Conservation (phyloP, 2,797 vertebrate species). For the Megalops cyprinoides region DNA sequence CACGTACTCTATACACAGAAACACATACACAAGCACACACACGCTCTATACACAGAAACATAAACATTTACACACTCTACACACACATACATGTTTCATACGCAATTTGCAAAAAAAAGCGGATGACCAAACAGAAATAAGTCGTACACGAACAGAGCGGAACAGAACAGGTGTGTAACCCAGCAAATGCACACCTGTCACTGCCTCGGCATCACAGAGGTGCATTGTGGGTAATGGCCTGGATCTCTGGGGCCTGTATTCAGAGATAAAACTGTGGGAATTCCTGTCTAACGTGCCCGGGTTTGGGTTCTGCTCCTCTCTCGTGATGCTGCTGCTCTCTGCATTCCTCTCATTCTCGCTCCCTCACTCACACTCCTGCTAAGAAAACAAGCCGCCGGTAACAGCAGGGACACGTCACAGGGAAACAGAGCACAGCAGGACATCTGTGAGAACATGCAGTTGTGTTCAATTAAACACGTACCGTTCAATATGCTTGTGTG, state of each 20-base stretch:
- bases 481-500: too few species aligned
- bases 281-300: background rate
- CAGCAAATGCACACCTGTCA: too few species aligned
- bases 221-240: background rate
- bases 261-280: background rate
- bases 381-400: background rate
- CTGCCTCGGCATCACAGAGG: too few species aligned
- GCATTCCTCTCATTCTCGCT: constrained; percentile 64
- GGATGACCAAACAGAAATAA: too few species aligned
- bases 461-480: too few species aligned
- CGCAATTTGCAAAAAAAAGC: too few species aligned
- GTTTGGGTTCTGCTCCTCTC: constrained; percentile 27
- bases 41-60: background rate
- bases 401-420: background rate
- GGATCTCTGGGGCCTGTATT: background rate
- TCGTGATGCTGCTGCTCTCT: constrained; percentile 29
- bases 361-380: constrained; percentile 31
- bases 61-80: background rate
- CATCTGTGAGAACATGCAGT: too few species aligned
- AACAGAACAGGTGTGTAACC: too few species aligned
- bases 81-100: background rate
- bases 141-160: too few species aligned
- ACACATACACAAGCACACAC: background rate
- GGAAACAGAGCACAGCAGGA: too few species aligned
- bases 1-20: background rate